Evolutionary conservation across 2,888 invertebrate species (phyloP).

Genomic region (Chesias legatella): DNA sequence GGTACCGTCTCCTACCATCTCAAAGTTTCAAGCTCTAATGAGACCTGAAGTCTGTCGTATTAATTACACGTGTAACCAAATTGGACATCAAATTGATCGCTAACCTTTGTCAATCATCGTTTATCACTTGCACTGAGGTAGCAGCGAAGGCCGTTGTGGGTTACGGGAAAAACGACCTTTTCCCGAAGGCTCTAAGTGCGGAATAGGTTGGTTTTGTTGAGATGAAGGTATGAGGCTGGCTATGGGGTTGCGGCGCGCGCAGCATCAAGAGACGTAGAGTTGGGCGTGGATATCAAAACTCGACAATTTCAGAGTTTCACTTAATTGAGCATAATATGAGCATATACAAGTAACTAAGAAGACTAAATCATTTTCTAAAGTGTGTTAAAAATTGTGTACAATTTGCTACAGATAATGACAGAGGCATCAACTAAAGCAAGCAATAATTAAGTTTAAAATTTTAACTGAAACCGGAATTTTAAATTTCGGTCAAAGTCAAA

Average conservation of each 20-base stretch:
- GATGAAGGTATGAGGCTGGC: slow-evolving; percentile 56
- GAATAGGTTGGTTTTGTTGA: slow-evolving; percentile 36
- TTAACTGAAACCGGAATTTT: no score
- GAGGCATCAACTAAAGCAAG: no score
- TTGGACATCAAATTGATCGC: slow-evolving; percentile 20
- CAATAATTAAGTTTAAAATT: no score
- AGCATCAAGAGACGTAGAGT: slow-evolving; percentile 51
- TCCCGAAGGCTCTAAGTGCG: slow-evolving; percentile 27
- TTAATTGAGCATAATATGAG: no score
- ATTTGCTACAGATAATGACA: no score
- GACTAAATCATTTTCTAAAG: no score
- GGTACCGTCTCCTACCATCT: no score
- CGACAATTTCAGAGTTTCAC: no score
- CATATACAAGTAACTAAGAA: no score
- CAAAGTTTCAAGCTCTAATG: no score
- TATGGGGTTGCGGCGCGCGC: slow-evolving; percentile 62
- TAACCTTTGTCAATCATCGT: slow-evolving; percentile 39
- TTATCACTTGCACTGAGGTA: slow-evolving; percentile 40
- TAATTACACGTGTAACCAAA: slow-evolving; percentile 17
- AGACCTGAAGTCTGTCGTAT: slow-evolving; percentile 1
- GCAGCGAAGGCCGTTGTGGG: slow-evolving; percentile 27
- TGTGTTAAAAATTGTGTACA: no score
- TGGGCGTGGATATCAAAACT: slow-evolving; percentile 19
- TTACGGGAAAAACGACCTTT: slow-evolving; percentile 29
- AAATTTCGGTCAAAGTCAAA: no score